Percentiles rank a stretch among this genome's conserved stretches.
Conservation (phyloP, 1,140 invertebrate genomes). For the Anastrepha ludens region DNA sequence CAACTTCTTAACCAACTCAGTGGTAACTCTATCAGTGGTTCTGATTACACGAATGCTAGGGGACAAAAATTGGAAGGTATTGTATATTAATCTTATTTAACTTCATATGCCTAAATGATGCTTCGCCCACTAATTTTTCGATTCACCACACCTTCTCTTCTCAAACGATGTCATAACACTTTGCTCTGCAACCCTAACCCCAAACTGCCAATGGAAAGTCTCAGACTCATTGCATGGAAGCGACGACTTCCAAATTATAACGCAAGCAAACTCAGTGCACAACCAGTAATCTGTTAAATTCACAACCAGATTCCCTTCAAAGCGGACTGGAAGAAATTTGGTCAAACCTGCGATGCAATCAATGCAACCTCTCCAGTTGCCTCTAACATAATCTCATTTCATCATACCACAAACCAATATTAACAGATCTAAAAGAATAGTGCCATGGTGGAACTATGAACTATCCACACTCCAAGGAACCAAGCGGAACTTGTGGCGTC, state of each 20-base stretch:
- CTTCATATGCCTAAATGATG: not conserved
- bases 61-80: not conserved
- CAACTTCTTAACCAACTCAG: not conserved
- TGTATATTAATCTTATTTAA: not conserved
- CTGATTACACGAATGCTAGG: not conserved
- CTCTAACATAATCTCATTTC: not conserved
- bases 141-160: not conserved
- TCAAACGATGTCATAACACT: not conserved
- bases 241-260: no score
- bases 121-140: not conserved
- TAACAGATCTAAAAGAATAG: not conserved
- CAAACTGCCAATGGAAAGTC: not conserved
- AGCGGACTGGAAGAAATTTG: not conserved
- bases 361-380: not conserved
- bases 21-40: not conserved
- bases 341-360: not conserved
- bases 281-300: not conserved
- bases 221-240: no score
- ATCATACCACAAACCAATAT: not conserved
- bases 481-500: not conserved
- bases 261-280: not conserved
- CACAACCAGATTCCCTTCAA: not conserved
- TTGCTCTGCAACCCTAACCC: not conserved
- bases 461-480: not conserved
- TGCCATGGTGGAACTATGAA: not conserved